These are phyloP conservation scores for Pocillopora verrucosa DNA, from an alignment of 64 coral and sea anemone genomes.

Conservation along the genomic window DNA sequence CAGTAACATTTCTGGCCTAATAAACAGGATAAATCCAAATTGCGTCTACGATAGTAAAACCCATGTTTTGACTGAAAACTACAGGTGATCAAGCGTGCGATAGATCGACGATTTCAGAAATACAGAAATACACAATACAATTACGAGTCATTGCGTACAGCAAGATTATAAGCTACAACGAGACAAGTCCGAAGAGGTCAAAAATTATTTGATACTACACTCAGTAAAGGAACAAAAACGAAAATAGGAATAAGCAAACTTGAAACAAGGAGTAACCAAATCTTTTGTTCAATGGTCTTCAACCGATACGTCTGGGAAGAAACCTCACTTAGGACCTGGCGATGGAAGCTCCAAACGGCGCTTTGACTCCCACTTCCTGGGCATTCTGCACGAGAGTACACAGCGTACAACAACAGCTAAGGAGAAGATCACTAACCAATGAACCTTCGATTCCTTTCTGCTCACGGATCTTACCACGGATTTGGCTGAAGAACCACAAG, in stretches of 20 bases:
- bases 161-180: background rate
- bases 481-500: conserved; percentile 65
- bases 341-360: conserved; percentile 80
- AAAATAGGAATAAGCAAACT: background rate
- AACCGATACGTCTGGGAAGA: background rate
- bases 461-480: conserved; percentile 81
- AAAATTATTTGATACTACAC: background rate
- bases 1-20: no score
- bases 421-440: conserved; percentile 64
- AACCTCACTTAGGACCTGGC: conserved; percentile 55
- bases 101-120: no score
- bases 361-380: conserved; percentile 85
- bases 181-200: background rate
- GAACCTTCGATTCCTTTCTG: conserved; percentile 82
- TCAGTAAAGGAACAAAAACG: background rate
- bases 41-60: no score
- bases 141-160: no score
- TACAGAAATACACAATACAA: no score
- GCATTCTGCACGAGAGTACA: conserved; percentile 79
- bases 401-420: conserved; percentile 66
- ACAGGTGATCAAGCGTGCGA: no score
- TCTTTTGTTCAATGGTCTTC: background rate
- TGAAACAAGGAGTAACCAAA: background rate
- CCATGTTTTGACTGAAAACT: no score
- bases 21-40: no score